Base-by-base conservation (phyloP, 2,113 vertebrate species). In the Dasyornis broadbenti region DNA sequence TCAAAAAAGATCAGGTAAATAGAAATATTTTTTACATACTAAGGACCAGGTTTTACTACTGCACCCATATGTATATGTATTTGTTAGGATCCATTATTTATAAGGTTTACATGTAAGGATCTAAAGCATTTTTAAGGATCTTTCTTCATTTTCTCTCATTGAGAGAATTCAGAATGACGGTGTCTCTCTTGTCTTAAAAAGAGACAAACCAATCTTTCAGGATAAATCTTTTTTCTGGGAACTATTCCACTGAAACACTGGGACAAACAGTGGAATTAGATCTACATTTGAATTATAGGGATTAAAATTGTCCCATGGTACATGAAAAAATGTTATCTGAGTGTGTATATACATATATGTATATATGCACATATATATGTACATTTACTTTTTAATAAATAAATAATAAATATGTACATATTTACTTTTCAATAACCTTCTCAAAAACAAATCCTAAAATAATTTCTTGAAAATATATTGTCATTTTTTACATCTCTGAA, bases 351-450 rank as follows among this genome's bases (percentile, higher is more conserved):
- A 11, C 6, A 15, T 27, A 30, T 52, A 9, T 21, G 10, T 11
- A 8, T 90, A 79, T 82, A 42, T 90, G 44, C 18, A 17, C 18
- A 17, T 45, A 17, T 44, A 15, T 44, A 15, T 96, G 45, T 90
- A 28, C 50, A 24, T 90, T 95, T 88, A 83, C 18, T 92, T 95
- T 94, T 61, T 82, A 95, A 86, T 70, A 95, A 82, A n/a, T n/a
- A n/a, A n/a, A n/a, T n/a, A n/a, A n/a, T n/a, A n/a, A n/a, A n/a
- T 90, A 83, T 82, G 45, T 82, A 20, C 56, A 28, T 53, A 24
- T 90, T 95, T 88, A 83, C 18, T 92, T 95, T 94, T 61, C 80
- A 95, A 86, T 70, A 95, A 82, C 2, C 2, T 85, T 87, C 11
- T 65, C 18, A 35, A 39, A 6, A 64, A 52, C 4, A 79, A 86